Base-by-base conservation (phyloP, 2,797 vertebrate genomes). In the Rhabdomys pumilio region DNA sequence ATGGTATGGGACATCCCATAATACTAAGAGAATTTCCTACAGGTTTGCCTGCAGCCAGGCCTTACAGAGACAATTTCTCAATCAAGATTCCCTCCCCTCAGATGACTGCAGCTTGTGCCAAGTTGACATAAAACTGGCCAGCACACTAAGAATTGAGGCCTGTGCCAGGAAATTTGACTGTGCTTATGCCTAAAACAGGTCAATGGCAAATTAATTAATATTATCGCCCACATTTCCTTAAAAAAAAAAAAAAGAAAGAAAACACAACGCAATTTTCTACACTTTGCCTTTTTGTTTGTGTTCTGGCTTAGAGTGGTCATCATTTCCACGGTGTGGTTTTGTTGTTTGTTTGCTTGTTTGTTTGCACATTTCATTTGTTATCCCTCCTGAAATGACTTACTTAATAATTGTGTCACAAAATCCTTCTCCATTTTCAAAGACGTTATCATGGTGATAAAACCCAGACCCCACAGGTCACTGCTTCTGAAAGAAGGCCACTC, bases 381-480 rank as follows among this genome's bases (percentile, higher is more conserved):
- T 81, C 93, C 63, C 69, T 61, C 53, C 31, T 85, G 44, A 95
- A 92, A 91, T 94, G 20, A 82, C 11, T 22, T 55, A 88, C 81
- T 50, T 83, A 14, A 34, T n/a, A 83, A 61, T 7, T 81, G 26
- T 4, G 29, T 79, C 47, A 2, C 12, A 11, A 84, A 93, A 63
- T 50, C 5, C 22, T 65, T 3, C 34, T 91, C 31, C 63, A 83
- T 24, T 77, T 83, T 72, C 53, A 95, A 90, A 41, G 44, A 76
- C 84, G 57, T n/a, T 80, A 81, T 7, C 4, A 59, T 31, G n/a
- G 31, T 9, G 67, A 14, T 69, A n/a, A 80, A 96, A 67, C 8
- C 63, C 26, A 89, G 22, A 95, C 20, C 15, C 29, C 24, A 72
- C 31, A 77, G 13, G 3, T 95, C 69, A 90, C 24, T 26, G 22